Evolutionary conservation across 1,140 invertebrate genomes (phyloP).

Genomic region (Grapholita molesta): DNA sequence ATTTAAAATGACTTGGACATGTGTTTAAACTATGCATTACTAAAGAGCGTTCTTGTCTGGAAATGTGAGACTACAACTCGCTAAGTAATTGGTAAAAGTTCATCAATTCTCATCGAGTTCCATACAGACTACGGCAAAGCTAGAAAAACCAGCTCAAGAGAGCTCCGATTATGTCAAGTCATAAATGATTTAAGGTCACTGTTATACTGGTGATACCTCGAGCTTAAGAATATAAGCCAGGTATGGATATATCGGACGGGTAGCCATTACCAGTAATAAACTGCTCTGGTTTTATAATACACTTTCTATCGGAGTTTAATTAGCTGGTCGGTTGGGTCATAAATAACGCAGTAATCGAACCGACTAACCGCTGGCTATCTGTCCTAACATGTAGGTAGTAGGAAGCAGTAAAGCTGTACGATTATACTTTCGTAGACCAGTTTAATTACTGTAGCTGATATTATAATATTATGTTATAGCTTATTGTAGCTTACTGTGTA

Average conservation of each 20-base stretch:
- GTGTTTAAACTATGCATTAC: not conserved
- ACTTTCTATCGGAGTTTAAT: slow-evolving; percentile 14
- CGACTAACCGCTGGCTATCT: slow-evolving; percentile 9
- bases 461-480: no score
- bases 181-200: not conserved
- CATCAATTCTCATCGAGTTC: not conserved
- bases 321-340: slow-evolving; percentile 1
- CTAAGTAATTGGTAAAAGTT: not conserved
- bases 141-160: not conserved
- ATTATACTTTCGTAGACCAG: not conserved
- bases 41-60: not conserved
- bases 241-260: not conserved
- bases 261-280: slow-evolving; percentile 1
- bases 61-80: not conserved
- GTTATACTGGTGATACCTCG: not conserved
- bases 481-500: no score
- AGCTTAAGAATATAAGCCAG: not conserved
- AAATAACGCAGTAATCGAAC: slow-evolving; percentile 11
- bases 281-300: slow-evolving; percentile 14
- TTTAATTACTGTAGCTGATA: not conserved
- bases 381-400: not conserved
- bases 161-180: not conserved
- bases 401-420: not conserved
- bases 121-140: not conserved
- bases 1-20: not conserved